Evolutionary conservation across 92 coral and sea anemone species (phyloP).

Genomic region (Bergia puertoricense): DNA sequence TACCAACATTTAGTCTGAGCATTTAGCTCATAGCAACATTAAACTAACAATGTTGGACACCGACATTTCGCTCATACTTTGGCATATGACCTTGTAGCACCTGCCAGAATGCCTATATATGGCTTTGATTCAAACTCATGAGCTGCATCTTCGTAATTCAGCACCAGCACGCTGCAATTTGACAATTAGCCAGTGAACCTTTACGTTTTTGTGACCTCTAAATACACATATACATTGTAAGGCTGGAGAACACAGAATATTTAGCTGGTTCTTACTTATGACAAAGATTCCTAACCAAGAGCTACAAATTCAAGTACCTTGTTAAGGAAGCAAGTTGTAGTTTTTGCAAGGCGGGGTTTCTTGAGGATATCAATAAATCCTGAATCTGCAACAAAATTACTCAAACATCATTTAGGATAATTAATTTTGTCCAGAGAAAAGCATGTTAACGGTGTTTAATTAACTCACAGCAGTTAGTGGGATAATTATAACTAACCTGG

Average conservation of each 20-base stretch:
- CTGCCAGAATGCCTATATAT: too few relatives aligned
- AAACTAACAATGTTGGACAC: too few relatives aligned
- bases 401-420: neutral
- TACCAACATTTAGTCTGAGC: too few relatives aligned
- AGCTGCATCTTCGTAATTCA: too few relatives aligned
- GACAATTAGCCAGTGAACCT: neutral
- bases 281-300: neutral
- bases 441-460: neutral
- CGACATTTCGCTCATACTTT: too few relatives aligned
- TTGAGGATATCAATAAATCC: conserved; percentile 83
- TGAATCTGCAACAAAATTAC: conserved; percentile 59
- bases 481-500: neutral
- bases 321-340: conserved; percentile 83
- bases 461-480: neutral
- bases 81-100: too few relatives aligned
- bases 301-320: conserved; percentile 50
- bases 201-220: too few relatives aligned
- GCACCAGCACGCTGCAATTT: neutral
- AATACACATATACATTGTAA: neutral
- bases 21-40: too few relatives aligned
- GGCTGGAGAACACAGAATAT: neutral
- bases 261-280: neutral
- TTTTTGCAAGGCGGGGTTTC: conserved; percentile 87
- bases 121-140: too few relatives aligned
- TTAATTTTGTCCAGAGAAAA: neutral